Evolutionary conservation across 2,888 invertebrate species (phyloP).

Genomic region (Agrenia bidenticulata): DNA sequence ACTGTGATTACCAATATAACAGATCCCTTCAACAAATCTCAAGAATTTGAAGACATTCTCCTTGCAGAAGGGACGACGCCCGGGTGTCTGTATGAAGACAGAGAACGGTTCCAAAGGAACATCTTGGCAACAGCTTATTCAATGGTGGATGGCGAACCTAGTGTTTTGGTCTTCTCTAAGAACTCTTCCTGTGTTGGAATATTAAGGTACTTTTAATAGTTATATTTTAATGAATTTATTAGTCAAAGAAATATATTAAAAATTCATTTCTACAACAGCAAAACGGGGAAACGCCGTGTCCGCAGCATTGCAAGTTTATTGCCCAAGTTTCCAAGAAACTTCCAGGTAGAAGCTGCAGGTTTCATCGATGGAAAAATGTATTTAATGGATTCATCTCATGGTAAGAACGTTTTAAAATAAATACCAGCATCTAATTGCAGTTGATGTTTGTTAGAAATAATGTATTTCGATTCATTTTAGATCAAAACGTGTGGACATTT

Average conservation of each 20-base stretch:
- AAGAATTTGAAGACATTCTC: background rate
- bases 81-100: constrained; percentile 38
- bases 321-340: constrained; percentile 5
- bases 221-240: too few species aligned
- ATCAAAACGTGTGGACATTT: constrained; percentile 41
- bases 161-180: constrained; percentile 34
- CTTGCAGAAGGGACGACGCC: constrained; percentile 22
- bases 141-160: constrained; percentile 26
- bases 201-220: constrained; percentile 27
- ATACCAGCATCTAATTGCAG: constrained; percentile 3
- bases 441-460: background rate
- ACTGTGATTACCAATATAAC: background rate
- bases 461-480: constrained; percentile 6
- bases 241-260: too few species aligned
- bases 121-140: constrained; percentile 33
- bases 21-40: background rate
- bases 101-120: constrained; percentile 36
- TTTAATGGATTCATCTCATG: constrained; percentile 37
- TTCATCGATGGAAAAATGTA: constrained; percentile 34
- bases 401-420: constrained; percentile 9
- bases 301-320: background rate
- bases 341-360: constrained; percentile 33
- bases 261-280: constrained; percentile 4
- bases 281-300: constrained; percentile 1
- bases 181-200: constrained; percentile 37